Base-by-base conservation (phyloP, 2,113 vertebrate species). In the Chaetops frenatus region DNA sequence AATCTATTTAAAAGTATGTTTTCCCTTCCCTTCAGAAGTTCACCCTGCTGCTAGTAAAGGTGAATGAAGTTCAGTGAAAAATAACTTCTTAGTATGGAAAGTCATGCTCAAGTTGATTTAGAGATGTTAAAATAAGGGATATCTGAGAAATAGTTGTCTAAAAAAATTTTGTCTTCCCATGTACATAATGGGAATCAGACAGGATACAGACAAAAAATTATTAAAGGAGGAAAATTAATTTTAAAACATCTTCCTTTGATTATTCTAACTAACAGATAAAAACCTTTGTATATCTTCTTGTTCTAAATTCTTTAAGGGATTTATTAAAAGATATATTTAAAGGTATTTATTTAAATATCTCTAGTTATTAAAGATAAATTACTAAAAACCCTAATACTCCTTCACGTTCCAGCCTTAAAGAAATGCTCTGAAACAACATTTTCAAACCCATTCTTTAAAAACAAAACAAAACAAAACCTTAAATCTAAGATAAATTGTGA, bases 181-280 rank as follows among this genome's bases (percentile, higher is more conserved):
- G 4, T 45, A 17, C 5, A 10, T 69, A 53, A 18, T 81, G 27
- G 45, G 27, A 56, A 72, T 69, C 4, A 4, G 14, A 57, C 3
- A 21, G 6, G 8, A n/a, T 56, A 40, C 10, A 73, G 50, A 58
- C 7, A 44, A 44, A 79, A 50, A 57, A 53, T n/a, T 12, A 58
- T 15, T 35, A 27, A 45, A 86, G 51, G 5, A 10, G 2, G 2
- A 31, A 86, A 60, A 70, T 4, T 25, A 31, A 54, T 69, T 81
- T 58, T 4, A 0, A 2, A 4, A 48, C 53, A 24, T 18, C 2
- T 51, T 42, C 27, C 4, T 65, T 27, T n/a, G n/a, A n/a, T n/a
- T n/a, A n/a, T n/a, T n/a, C n/a, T n/a, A n/a, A n/a, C n/a, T n/a
- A n/a, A n/a, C n/a, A n/a, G n/a, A n/a, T n/a, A n/a, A n/a, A n/a